These are phyloP conservation scores for Salvelinus alpinus DNA, from an alignment of 2,113 vertebrate species.

Conservation along the genomic window DNA sequence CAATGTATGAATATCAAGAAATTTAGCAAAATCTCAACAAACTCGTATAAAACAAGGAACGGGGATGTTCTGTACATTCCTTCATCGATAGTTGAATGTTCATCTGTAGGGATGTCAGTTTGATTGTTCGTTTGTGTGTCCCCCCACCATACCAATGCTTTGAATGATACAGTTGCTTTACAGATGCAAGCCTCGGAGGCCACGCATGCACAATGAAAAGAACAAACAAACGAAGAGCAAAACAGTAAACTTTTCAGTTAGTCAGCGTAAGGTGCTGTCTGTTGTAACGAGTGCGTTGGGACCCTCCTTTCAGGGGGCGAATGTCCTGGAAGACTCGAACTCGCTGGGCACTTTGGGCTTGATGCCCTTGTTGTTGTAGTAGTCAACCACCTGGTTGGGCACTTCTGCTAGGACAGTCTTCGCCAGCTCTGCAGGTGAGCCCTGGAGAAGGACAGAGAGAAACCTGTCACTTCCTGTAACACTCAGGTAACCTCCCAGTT, in stretches of 20 bases:
- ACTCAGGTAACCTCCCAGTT: background rate
- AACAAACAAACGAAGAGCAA: conserved; percentile 65
- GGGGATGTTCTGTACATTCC: conserved; percentile 75
- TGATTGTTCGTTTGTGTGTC: conserved; percentile 43
- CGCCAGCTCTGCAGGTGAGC: conserved; percentile 93
- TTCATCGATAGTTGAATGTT: conserved; percentile 78
- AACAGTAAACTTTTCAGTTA: conserved; percentile 68
- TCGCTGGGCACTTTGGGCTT: conserved; percentile 92
- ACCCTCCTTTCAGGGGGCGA: conserved; percentile 82
- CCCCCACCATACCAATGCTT: conserved; percentile 76
- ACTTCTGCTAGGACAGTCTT: conserved; percentile 97
- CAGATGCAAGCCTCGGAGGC: conserved; percentile 73
- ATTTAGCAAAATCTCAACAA: conserved; percentile 94
- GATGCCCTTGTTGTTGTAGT: conserved; percentile 97
- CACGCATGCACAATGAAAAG: conserved; percentile 82
- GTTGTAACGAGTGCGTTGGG: conserved; percentile 36
- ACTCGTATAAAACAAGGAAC: conserved; percentile 85
- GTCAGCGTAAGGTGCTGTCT: conserved; percentile 81
- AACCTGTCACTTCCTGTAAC: conserved; percentile 45
- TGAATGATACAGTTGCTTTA: conserved; percentile 70
- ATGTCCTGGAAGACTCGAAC: conserved; percentile 91
- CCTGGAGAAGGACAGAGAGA: conserved; percentile 73
- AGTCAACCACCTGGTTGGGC: conserved; percentile 98
- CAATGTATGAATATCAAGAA: conserved; percentile 91
- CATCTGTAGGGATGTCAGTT: conserved; percentile 77